Percentiles rank a stretch among this genome's conserved stretches.
Evolutionary conservation across 2,797 vertebrate genomes (phyloP).

Genomic region (Mus caroli): DNA sequence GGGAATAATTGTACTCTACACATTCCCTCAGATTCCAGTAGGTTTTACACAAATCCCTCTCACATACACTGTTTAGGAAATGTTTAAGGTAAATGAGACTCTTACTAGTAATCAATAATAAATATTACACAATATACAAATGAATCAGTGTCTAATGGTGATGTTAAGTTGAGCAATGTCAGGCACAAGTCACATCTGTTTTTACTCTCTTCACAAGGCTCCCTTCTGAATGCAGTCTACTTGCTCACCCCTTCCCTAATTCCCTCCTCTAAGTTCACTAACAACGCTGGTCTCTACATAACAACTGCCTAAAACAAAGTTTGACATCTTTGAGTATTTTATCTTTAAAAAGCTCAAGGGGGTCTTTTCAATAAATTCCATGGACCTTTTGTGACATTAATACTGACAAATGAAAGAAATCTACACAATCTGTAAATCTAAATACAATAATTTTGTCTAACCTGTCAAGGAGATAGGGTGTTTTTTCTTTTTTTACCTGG

Average conservation of each 20-base stretch:
- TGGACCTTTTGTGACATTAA: slow-evolving; percentile 65
- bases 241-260: slow-evolving; percentile 17
- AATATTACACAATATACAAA: slow-evolving; percentile 68
- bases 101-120: slow-evolving; percentile 76
- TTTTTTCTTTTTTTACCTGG: slow-evolving; percentile 30
- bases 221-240: background rate
- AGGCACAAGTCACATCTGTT: slow-evolving; percentile 58
- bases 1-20: slow-evolving; percentile 23
- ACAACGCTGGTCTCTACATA: background rate
- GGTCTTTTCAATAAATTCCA: slow-evolving; percentile 67
- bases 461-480: slow-evolving; percentile 34
- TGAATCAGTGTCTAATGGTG: slow-evolving; percentile 46
- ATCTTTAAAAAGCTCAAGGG: slow-evolving; percentile 65
- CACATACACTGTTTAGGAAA: background rate
- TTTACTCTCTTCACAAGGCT: slow-evolving; percentile 70
- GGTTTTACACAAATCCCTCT: background rate
- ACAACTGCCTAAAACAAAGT: slow-evolving; percentile 14
- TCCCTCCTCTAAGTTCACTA: background rate
- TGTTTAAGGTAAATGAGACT: slow-evolving; percentile 78
- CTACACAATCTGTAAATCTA: slow-evolving; percentile 62
- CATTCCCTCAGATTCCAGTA: slow-evolving; percentile 10
- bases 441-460: slow-evolving; percentile 35
- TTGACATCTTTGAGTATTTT: slow-evolving; percentile 73
- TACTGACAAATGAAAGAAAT: slow-evolving; percentile 74
- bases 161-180: slow-evolving; percentile 65